These are phyloP conservation scores for Scaptomyza tumidula DNA, from an alignment of 2,888 invertebrate species.

Conservation along the genomic window DNA sequence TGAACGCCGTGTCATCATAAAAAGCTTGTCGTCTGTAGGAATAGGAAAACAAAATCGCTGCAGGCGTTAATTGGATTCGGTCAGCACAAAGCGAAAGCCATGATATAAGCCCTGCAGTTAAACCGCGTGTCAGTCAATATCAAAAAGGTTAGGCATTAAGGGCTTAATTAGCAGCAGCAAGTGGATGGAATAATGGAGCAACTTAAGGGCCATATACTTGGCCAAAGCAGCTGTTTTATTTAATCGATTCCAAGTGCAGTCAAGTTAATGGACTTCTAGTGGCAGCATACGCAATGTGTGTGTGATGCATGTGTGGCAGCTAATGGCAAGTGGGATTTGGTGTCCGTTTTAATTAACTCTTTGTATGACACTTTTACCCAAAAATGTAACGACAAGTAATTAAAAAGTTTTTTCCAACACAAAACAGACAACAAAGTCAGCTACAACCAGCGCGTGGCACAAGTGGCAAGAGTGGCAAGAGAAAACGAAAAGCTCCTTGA, in stretches of 20 bases:
- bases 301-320: not conserved
- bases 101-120: too few relatives aligned
- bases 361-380: not conserved
- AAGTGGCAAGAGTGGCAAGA: constrained; percentile 10
- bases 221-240: not conserved
- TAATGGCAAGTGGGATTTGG: not conserved
- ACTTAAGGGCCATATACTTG: not conserved
- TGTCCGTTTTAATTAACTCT: constrained; percentile 17
- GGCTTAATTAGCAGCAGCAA: constrained; percentile 29
- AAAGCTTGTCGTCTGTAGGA: constrained; percentile 5
- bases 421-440: constrained; percentile 9
- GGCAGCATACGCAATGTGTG: constrained; percentile 3
- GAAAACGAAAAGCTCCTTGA: not conserved
- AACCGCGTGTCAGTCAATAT: not conserved
- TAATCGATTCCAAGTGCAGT: not conserved
- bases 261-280: not conserved
- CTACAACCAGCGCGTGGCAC: not conserved
- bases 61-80: constrained; percentile 33
- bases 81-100: constrained; percentile 1
- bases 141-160: constrained; percentile 2
- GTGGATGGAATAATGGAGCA: constrained; percentile 1
- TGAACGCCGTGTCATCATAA: not conserved
- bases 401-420: constrained; percentile 9
- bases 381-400: constrained; percentile 25
- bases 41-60: constrained; percentile 11